Evolutionary conservation across 2,888 invertebrate genomes (phyloP).

Genomic region (Laspeyria flexula): DNA sequence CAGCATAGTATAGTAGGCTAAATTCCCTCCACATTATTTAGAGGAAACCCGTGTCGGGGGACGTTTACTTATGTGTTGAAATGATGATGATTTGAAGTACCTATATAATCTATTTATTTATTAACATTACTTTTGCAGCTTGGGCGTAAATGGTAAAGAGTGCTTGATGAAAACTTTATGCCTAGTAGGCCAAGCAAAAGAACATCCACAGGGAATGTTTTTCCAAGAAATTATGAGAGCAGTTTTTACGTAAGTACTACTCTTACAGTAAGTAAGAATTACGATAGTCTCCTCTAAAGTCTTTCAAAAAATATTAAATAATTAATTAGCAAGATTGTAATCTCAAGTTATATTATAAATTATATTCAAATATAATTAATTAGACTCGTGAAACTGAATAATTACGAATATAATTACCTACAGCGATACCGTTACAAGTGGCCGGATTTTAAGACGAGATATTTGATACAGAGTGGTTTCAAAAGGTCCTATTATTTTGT

Average conservation of each 20-base stretch:
- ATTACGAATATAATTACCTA: slow-evolving; percentile 35
- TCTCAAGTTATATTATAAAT: slow-evolving; percentile 21
- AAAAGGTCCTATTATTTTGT: slow-evolving; percentile 2
- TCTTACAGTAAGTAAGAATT: neutral
- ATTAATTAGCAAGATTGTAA: slow-evolving; percentile 17
- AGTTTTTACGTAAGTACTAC: slow-evolving; percentile 87
- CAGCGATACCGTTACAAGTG: slow-evolving; percentile 25
- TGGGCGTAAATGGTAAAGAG: slow-evolving; percentile 84
- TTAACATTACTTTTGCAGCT: slow-evolving; percentile 59
- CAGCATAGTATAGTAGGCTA: too few relatives aligned
- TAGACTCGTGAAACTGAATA: slow-evolving; percentile 25
- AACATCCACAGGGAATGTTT: slow-evolving; percentile 83
- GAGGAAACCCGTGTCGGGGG: too few relatives aligned
- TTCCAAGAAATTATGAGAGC: slow-evolving; percentile 88
- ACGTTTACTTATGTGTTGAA: too few relatives aligned
- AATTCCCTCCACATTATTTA: too few relatives aligned
- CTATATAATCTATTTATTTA: too few relatives aligned
- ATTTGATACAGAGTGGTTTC: slow-evolving; percentile 15
- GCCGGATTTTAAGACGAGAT: slow-evolving; percentile 12
- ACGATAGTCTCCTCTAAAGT: too few relatives aligned
- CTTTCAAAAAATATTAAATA: neutral
- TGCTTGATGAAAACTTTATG: slow-evolving; percentile 89
- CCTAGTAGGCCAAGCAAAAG: slow-evolving; percentile 83
- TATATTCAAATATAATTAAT: slow-evolving; percentile 30
- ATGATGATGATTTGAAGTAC: too few relatives aligned